Evolutionary conservation across 92 coral and sea anemone species (phyloP).

Genomic region (Paramuricea clavata): DNA sequence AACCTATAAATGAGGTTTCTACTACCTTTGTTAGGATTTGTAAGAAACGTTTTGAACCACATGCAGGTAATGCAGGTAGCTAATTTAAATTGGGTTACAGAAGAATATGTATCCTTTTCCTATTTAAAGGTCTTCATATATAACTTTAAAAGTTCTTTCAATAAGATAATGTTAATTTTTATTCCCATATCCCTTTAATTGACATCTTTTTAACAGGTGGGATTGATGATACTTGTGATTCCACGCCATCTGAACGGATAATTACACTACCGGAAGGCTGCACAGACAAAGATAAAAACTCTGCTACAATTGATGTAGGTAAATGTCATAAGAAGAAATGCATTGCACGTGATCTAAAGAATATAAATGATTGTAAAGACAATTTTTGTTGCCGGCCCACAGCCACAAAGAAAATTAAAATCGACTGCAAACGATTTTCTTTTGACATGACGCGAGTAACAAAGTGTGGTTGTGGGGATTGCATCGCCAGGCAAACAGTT

Average conservation of each 20-base stretch:
- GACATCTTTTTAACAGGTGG: neutral
- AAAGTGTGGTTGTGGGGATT: conserved; percentile 54
- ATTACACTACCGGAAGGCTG: conserved; percentile 62
- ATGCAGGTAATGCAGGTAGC: too few relatives aligned
- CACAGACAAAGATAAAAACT: conserved; percentile 18
- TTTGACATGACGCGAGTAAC: conserved; percentile 29
- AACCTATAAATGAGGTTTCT: too few relatives aligned
- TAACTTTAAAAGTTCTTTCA: too few relatives aligned
- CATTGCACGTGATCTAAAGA: conserved; percentile 11
- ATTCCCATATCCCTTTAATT: too few relatives aligned
- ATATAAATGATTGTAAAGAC: neutral
- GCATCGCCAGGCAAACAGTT: neutral
- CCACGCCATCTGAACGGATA: conserved; percentile 8
- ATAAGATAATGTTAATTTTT: too few relatives aligned
- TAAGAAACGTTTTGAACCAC: too few relatives aligned
- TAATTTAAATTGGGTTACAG: too few relatives aligned
- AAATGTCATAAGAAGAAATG: conserved; percentile 43
- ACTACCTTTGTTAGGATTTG: too few relatives aligned
- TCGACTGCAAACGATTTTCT: conserved; percentile 16
- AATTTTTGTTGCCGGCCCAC: conserved; percentile 45
- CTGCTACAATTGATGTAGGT: conserved; percentile 44
- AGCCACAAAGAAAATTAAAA: neutral
- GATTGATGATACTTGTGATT: conserved; percentile 45
- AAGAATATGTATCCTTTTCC: too few relatives aligned
- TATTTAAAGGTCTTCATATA: too few relatives aligned